Base-by-base conservation (phyloP, 1,140 invertebrate species). In the Macrosteles quadrilineatus region DNA sequence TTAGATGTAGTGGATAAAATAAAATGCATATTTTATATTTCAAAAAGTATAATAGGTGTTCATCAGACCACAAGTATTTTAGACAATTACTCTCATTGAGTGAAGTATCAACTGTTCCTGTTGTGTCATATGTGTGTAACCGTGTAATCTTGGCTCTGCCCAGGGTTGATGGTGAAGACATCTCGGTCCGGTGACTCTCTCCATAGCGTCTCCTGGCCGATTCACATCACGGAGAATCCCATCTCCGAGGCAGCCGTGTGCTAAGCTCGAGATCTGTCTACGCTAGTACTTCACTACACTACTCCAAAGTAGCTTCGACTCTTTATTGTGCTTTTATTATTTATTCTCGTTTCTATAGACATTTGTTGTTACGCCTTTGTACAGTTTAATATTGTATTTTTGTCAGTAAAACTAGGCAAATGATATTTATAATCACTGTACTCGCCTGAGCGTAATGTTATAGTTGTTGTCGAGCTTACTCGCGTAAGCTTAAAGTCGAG, bases 191-290 rank as follows among this genome's bases (percentile, higher is more conserved):
- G 68, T 23, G 74, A 76, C 30, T 74, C 73, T 43, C 73, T 76
- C 0, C 45, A 63, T 30, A 75, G 74, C 64, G 72, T 74, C 6
- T 74, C 74, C 23, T 76, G 75, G 75, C 74, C 71, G 1, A 91
- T 91, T 78, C 87, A 89, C 79, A 91, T 91, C 78, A 91, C 89
- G 65, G 90, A 91, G 80, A 91, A 91, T 79, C 90, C 90, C 43
- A 90, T 91, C 80, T 90, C 89, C 71, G 87, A 88, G 75, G 89
- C 88, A 11, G 87, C 89, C 62, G 88, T 87, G 74, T 90, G 88
- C 81, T 91, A 53, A 64, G 14, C 55, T n/a, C 25, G 21, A 14
- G 9, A 27, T 29, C 55, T 25, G 14, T 23, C 21, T 29, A 17
- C 14, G 4, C 47, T 50, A 50, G 55, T 59, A 11, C 55, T 29